phyloP scores from a whole-genome alignment of 2,797 vertebrate genomes.

The Catharus ustulatus region DNA sequence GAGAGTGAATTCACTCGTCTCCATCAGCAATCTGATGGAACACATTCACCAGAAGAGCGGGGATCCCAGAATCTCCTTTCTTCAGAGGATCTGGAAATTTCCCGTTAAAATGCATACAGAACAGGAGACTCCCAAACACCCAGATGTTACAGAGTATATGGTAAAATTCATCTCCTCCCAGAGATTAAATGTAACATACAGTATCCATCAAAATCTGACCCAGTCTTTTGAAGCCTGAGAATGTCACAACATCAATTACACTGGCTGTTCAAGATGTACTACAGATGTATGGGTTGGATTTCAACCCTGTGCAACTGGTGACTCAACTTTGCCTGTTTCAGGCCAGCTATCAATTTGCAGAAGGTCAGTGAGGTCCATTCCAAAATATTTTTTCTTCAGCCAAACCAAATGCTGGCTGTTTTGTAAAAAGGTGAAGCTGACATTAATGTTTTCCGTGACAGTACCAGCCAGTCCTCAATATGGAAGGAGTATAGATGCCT shows the following conservation, averaged over 20 bases:
- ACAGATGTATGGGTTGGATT: conserved; percentile 1
- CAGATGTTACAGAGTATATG: not conserved
- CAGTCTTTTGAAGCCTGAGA: not conserved
- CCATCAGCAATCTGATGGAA: accelerated
- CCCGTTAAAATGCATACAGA: not conserved
- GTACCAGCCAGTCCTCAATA: not conserved
- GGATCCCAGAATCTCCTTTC: not conserved
- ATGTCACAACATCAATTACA: not conserved
- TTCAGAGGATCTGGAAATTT: not conserved
- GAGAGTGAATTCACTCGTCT: not conserved
- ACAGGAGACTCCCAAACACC: not conserved
- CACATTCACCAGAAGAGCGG: accelerated
- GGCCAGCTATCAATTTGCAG: conserved; percentile 26
- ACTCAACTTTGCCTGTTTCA: conserved; percentile 39
- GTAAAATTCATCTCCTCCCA: not conserved
- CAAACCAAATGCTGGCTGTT: conserved; percentile 40
- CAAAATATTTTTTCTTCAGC: conserved; percentile 52
- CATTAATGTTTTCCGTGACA: conserved; percentile 7
- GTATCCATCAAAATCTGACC: not conserved
- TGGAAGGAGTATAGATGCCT: not conserved
- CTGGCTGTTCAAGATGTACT: not conserved
- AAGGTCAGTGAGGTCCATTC: conserved; percentile 21
- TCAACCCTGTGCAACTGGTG: not conserved
- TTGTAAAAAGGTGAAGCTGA: conserved; percentile 46
- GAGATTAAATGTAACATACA: accelerated